phyloP scores from a whole-genome alignment of 1,140 invertebrate genomes.

The Agrypnia vestita region DNA sequence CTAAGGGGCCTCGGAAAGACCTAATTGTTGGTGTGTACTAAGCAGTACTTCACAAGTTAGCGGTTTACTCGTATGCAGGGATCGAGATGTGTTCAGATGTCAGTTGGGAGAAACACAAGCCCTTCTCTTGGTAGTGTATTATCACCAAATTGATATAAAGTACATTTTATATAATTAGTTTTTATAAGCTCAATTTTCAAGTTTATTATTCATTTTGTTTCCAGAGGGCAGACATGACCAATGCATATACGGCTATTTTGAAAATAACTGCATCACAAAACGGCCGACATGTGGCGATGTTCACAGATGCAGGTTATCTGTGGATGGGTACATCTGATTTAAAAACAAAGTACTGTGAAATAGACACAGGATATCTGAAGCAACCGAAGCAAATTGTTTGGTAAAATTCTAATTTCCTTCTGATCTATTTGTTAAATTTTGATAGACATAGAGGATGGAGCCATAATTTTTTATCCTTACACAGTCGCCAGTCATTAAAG shows the following conservation, averaged over 20 bases:
- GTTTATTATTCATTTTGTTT: conserved; percentile 49
- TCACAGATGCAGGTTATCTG: conserved; percentile 87
- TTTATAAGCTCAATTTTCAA: not conserved
- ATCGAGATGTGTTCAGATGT: conserved; percentile 79
- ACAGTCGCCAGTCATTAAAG: too few species aligned
- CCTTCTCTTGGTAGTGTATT: conserved; percentile 72
- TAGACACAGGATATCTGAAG: conserved; percentile 83
- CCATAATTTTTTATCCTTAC: not conserved
- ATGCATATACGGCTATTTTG: conserved; percentile 71
- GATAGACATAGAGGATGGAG: too few species aligned
- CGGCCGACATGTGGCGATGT: conserved; percentile 87
- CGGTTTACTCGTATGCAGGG: conserved; percentile 82
- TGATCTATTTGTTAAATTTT: not conserved
- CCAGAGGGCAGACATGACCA: conserved; percentile 72
- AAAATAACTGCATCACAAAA: conserved; percentile 80
- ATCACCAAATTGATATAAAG: not conserved
- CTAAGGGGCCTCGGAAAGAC: conserved; percentile 78
- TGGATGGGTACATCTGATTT: conserved; percentile 93
- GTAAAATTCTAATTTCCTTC: conserved; percentile 69
- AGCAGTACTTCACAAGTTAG: conserved; percentile 75
- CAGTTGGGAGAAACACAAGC: conserved; percentile 79
- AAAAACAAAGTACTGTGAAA: conserved; percentile 87
- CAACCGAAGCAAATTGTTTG: conserved; percentile 87
- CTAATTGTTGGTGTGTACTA: conserved; percentile 84
- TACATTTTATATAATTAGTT: not conserved